Conservation (phyloP, 2,888 invertebrate species). For the Mythimna lalbum region DNA sequence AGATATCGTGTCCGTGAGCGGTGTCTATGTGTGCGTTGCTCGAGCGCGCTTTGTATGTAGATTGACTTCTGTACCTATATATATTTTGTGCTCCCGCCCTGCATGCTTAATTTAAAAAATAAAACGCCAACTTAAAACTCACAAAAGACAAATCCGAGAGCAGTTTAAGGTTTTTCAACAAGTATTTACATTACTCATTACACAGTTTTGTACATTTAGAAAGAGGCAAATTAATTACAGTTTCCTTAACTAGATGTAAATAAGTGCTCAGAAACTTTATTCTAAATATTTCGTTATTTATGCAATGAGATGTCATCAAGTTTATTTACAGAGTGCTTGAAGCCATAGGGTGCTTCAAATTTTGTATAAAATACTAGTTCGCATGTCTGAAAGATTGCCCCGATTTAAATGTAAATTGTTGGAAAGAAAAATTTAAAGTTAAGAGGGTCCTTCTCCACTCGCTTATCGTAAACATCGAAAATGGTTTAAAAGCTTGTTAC, state of each 20-base stretch:
- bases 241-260: constrained; percentile 40
- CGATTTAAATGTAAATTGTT: constrained; percentile 74
- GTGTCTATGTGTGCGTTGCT: too few species aligned
- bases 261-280: constrained; percentile 16
- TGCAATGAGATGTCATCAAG: constrained; percentile 57
- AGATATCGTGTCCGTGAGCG: too few species aligned
- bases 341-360: constrained; percentile 60
- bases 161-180: neutral
- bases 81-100: too few species aligned
- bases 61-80: too few species aligned
- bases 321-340: constrained; percentile 64
- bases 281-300: constrained; percentile 58
- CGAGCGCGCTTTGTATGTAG: too few species aligned
- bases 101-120: neutral
- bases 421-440: constrained; percentile 3
- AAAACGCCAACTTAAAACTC: neutral
- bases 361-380: constrained; percentile 63
- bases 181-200: constrained; percentile 28
- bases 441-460: too few species aligned
- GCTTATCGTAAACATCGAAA: too few species aligned
- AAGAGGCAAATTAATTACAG: constrained; percentile 18
- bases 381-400: constrained; percentile 57
- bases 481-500: too few species aligned
- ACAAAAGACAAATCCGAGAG: neutral
- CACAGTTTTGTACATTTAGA: constrained; percentile 12